Conservation (phyloP, 2,888 invertebrate species). For the Tenodera sinensis region DNA sequence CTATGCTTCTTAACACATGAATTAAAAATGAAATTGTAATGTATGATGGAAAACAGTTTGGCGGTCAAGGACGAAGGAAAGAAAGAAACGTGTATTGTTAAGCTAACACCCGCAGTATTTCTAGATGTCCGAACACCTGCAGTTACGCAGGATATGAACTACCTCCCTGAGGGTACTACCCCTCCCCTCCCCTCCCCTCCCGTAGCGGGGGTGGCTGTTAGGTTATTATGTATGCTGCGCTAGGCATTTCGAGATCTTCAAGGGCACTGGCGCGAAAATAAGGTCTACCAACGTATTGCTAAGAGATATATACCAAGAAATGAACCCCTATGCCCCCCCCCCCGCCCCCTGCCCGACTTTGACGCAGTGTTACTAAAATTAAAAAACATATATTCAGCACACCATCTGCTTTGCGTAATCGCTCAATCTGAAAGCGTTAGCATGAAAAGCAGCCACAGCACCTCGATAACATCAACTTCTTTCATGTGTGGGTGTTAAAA, state of each 20-base stretch:
- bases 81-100: no score
- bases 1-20: no score
- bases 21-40: no score
- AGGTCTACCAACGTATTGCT: not conserved
- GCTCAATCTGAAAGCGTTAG: not conserved
- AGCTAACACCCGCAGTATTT: not conserved
- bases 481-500: not conserved
- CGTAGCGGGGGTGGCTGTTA: not conserved
- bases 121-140: not conserved
- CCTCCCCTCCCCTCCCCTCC: no score
- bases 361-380: not conserved
- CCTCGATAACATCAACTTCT: not conserved
- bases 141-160: not conserved
- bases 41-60: no score
- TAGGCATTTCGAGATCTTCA: not conserved
- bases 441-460: not conserved
- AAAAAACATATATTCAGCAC: not conserved
- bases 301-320: not conserved
- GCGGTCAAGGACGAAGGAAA: no score
- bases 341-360: not conserved
- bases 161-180: not conserved
- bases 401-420: not conserved
- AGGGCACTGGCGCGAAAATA: not conserved
- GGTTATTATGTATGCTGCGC: not conserved
- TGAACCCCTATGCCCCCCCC: not conserved